Base-by-base conservation (phyloP, 2,888 invertebrate genomes). In the Dryadula phaetusa region DNA sequence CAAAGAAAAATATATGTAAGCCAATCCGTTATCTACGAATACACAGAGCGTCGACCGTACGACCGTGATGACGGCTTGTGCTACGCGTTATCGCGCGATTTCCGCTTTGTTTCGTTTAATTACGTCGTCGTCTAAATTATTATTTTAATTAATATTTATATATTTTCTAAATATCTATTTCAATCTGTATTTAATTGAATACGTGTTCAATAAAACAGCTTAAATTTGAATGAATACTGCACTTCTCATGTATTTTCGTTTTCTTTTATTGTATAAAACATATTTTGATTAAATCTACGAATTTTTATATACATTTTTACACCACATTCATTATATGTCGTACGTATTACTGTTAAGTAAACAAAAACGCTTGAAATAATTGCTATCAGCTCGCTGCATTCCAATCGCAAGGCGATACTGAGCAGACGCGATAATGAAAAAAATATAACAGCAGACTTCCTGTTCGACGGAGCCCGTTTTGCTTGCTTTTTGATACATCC, bases 391-490 rank as follows among this genome's bases (percentile, higher is more conserved):
- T 28, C 40, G 37, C 54, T 58, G 56, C 64, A 64, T 64, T 64
- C 58, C 64, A 58, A 40, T 58, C 34, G 64, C 64, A 58, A 64
- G 64, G 44, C 58, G 56, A 58, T 56, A 64, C 58, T 47, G 16
- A 58, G 47, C 64, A 56, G 64, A 40, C 58, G 64, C 40, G 20
- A 42, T 49, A 64, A 40, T 58, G 58, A 49, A 64, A 64, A 64
- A 64, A 64, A 47, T 64, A 64, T 64, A 64, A 64, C 64, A 58
- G 28, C 64, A 58, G 58, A 58, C 58, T 64, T 64, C 64, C 64
- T 64, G 64, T 49, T 58, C 64, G 34, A 40, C 40, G 5, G 28
- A 40, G 58, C 49, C 28, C 47, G 58, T 44, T 58, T 49, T 49
- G 42, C 44, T 60, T 20, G 28, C 18, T 58, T 58, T 58, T 46